Percentiles rank a stretch among this genome's conserved stretches.
Evolutionary conservation across 2,113 vertebrate species (phyloP).

Genomic region (Phaetusa simplex): DNA sequence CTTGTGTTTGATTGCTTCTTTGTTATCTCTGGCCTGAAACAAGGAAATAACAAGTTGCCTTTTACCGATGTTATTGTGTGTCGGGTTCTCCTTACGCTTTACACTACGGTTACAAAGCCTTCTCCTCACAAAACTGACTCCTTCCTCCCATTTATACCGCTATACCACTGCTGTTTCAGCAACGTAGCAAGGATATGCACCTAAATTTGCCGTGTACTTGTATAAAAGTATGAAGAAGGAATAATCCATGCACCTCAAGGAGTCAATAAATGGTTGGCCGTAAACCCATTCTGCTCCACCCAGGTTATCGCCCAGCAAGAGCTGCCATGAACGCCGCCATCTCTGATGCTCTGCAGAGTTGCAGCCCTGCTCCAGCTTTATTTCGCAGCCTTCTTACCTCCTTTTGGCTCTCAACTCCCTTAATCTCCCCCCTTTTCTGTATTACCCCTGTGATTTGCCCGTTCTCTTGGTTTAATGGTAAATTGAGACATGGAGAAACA

Average conservation of each 20-base stretch:
- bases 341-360: background rate
- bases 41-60: conserved; percentile 13
- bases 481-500: background rate
- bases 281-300: background rate
- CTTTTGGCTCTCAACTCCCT: background rate
- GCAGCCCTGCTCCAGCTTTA: background rate
- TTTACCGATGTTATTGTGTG: background rate
- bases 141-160: background rate
- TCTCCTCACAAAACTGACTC: background rate
- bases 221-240: background rate
- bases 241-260: accelerated
- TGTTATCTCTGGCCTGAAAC: background rate
- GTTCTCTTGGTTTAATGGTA: background rate
- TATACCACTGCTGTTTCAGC: no score
- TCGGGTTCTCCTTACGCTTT: background rate
- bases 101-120: accelerated
- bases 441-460: background rate
- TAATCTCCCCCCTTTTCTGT: background rate
- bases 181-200: background rate
- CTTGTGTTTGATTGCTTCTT: background rate
- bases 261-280: background rate
- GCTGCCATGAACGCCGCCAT: background rate
- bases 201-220: accelerated
- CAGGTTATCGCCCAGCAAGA: background rate
- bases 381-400: background rate